Conservation (phyloP, 2,888 invertebrate species). For the Archips crataeganus region DNA sequence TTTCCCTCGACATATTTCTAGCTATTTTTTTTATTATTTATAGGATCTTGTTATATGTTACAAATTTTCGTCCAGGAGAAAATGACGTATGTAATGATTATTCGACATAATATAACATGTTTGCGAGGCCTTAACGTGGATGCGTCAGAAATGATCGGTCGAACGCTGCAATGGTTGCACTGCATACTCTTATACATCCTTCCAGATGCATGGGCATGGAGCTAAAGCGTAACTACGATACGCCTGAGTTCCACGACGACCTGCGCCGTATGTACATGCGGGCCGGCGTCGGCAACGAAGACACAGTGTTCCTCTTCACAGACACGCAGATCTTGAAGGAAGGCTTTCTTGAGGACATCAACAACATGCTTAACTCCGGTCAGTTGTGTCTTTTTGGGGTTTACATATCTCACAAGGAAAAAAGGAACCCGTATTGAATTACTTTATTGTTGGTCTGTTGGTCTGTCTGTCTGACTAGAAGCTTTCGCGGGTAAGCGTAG, state of each 20-base stretch:
- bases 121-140: neutral
- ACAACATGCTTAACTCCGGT: conserved; percentile 96
- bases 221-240: conserved; percentile 93
- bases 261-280: conserved; percentile 91
- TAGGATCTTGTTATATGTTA: no score
- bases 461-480: no score
- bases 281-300: conserved; percentile 90
- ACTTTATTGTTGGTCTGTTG: no score
- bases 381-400: neutral
- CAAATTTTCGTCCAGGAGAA: no score
- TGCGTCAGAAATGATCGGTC: neutral
- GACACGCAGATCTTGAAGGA: conserved; percentile 96
- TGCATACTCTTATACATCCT: neutral
- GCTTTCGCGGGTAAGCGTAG: no score
- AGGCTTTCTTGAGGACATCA: conserved; percentile 96
- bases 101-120: no score
- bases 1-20: no score
- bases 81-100: no score
- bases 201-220: conserved; percentile 94
- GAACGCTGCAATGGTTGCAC: neutral
- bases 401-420: no score
- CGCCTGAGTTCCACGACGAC: conserved; percentile 94
- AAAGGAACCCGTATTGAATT: no score
- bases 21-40: no score
- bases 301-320: conserved; percentile 94